A percentile compares a stretch with the other conserved stretches of the same genome.
phyloP scores from a whole-genome alignment of 2,113 vertebrate species.

The Ceyx cyanopectus region DNA sequence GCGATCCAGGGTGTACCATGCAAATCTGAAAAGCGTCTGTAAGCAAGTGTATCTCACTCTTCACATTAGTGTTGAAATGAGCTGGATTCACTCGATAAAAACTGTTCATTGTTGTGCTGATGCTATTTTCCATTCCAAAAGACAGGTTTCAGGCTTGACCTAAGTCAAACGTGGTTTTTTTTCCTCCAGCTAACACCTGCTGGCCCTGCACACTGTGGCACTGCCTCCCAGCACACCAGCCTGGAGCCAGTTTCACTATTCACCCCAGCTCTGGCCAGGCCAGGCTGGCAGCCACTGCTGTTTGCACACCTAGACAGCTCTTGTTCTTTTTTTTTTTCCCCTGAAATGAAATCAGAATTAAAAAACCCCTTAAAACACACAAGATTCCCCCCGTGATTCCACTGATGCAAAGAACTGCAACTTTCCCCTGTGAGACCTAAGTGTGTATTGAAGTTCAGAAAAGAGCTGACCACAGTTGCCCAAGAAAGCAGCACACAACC shows the following conservation, averaged over 20 bases:
- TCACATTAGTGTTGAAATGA: neutral
- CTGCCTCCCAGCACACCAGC: accelerated
- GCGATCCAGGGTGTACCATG: neutral
- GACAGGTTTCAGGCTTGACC: neutral
- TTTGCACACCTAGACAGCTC: neutral
- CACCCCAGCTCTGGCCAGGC: neutral
- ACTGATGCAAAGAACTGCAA: neutral
- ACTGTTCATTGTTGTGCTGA: neutral
- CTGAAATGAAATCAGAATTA: neutral
- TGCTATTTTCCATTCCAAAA: neutral
- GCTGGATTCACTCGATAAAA: neutral
- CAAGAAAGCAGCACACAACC: neutral
- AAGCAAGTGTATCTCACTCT: neutral
- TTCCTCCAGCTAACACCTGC: neutral
- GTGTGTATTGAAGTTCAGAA: neutral
- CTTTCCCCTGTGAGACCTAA: neutral
- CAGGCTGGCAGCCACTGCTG: neutral
- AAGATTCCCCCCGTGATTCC: neutral
- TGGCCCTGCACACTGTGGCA: accelerated
- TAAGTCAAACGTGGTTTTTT: neutral
- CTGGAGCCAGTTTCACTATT: neutral
- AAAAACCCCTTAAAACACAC: neutral
- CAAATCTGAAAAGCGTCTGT: neutral
- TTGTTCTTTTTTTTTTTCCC: neutral
- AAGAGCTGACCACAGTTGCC: neutral